Evolutionary conservation across 1,140 invertebrate species (phyloP), one percentile per base, ranked within the genome.

Genomic region (Parasteatoda tepidariorum): DNA sequence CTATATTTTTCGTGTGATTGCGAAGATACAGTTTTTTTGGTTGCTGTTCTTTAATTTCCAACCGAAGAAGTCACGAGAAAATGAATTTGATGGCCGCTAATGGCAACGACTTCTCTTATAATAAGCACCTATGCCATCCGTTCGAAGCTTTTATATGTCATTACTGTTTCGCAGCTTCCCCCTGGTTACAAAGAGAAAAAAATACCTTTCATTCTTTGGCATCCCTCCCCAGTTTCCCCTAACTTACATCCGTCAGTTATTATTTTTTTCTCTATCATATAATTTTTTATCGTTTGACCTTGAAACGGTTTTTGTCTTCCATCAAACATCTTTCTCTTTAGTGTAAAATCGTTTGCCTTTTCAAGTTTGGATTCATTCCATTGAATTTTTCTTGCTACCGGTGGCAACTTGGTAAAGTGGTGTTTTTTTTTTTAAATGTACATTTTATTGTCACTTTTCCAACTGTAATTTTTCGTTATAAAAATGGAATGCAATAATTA

Each of bases 41-140:
- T 30, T 30, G 31, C 22, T 70, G 22, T 54, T 54, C 26, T 82
- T 71, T 38, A 70, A 41, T 61, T 76, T 64, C 73, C 33, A 41
- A 48, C 38, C 24, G 26, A 71, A 82, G 67, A 82, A 71, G 67
- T 70, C 67, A 70, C 66, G 66, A 71, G 54, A 54, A 61, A 82
- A 82, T 70, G 67, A 79, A 68, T 82, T 82, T 82, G 78, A 82
- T 82, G 78, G 78, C 55, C n/a, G 15, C 24, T 82, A 82, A 82
- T 82, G 78, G 78, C 78, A 82, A 82, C 67, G 67, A 67, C 78
- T 82, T 62, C 48, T 62, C 66, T n/a, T 71, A 71, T 82, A 82
- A 82, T 82, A 82, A 82, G 78, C 78, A 82, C 78, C 66, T 82
- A 61, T 24, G 67, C 66, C 78, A 82, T 82, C 67, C 78, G 78